Evolutionary conservation across 2,888 invertebrate genomes (phyloP).

Genomic region (Prosopocoilus inquinatus): DNA sequence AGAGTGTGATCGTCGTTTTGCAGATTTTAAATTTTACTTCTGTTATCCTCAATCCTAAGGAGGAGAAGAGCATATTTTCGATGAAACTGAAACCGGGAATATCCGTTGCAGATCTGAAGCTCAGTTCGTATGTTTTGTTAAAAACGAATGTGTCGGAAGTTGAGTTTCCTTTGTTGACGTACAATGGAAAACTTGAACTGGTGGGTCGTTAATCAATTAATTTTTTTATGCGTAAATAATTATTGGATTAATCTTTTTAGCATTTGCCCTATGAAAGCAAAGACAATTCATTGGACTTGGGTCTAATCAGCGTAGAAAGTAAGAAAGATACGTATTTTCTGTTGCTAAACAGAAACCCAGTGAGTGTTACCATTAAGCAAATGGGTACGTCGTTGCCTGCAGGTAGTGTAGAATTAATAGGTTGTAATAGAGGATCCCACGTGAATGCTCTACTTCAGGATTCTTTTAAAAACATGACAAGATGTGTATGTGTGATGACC

Average conservation of each 20-base stretch:
- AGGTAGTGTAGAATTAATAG: constrained; percentile 59
- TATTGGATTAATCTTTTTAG: constrained; percentile 35
- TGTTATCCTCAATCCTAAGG: constrained; percentile 58
- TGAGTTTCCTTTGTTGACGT: constrained; percentile 67
- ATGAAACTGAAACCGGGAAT: constrained; percentile 56
- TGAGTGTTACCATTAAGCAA: constrained; percentile 62
- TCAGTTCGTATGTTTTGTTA: constrained; percentile 63
- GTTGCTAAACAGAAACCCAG: constrained; percentile 73
- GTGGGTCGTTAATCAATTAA: constrained; percentile 42
- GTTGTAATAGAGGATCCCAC: constrained; percentile 57
- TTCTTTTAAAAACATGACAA: constrained; percentile 47
- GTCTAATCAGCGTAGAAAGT: constrained; percentile 62
- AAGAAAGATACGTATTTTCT: constrained; percentile 71
- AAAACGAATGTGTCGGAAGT: constrained; percentile 74
- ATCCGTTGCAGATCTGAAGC: constrained; percentile 54
- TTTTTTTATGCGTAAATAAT: neutral
- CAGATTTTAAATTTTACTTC: constrained; percentile 63
- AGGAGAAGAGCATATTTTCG: constrained; percentile 58
- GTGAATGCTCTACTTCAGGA: constrained; percentile 43
- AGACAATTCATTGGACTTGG: constrained; percentile 58
- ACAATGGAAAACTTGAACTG: constrained; percentile 67
- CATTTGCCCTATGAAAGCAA: constrained; percentile 46
- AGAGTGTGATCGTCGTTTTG: constrained; percentile 29
- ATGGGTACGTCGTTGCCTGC: constrained; percentile 62
- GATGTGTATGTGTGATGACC: constrained; percentile 41